phyloP scores from a whole-genome alignment of 2,888 invertebrate genomes.

The Clanis bilineata region DNA sequence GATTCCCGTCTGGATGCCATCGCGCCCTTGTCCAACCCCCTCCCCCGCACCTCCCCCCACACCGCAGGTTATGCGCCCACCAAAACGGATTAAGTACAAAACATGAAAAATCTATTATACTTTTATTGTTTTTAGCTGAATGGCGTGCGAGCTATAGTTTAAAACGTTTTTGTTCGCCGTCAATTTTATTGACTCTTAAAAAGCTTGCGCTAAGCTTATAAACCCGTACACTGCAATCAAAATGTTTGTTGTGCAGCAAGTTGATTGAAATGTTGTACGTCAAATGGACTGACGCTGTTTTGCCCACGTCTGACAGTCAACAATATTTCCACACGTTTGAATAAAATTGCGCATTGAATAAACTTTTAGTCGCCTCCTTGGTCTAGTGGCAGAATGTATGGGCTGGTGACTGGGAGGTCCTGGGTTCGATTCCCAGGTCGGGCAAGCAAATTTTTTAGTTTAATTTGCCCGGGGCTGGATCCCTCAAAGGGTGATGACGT shows the following conservation, averaged over 20 bases:
- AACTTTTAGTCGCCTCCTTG: no score
- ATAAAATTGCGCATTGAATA: neutral
- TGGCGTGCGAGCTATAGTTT: slow-evolving; percentile 53
- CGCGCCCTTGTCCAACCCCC: slow-evolving; percentile 18
- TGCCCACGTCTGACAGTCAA: neutral
- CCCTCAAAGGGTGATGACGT: no score
- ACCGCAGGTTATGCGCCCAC: slow-evolving; percentile 10
- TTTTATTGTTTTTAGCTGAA: slow-evolving; percentile 63
- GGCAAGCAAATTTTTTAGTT: no score
- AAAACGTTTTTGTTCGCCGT: slow-evolving; percentile 56
- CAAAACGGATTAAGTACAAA: slow-evolving; percentile 62
- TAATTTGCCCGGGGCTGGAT: no score
- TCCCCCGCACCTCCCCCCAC: neutral
- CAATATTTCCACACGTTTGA: neutral
- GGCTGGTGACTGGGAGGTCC: no score
- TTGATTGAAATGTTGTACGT: slow-evolving; percentile 8
- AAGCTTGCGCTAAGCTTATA: slow-evolving; percentile 57
- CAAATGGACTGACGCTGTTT: neutral
- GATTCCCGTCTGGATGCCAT: slow-evolving; percentile 53
- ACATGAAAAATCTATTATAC: slow-evolving; percentile 75
- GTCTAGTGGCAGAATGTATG: no score
- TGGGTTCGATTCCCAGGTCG: no score
- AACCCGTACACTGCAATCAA: slow-evolving; percentile 38
- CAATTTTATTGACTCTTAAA: slow-evolving; percentile 68
- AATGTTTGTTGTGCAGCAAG: slow-evolving; percentile 30